Percentiles rank a stretch among this genome's conserved stretches.
Evolutionary conservation across 2,888 invertebrate genomes (phyloP).

Genomic region (Cryptocheilus praepositus): DNA sequence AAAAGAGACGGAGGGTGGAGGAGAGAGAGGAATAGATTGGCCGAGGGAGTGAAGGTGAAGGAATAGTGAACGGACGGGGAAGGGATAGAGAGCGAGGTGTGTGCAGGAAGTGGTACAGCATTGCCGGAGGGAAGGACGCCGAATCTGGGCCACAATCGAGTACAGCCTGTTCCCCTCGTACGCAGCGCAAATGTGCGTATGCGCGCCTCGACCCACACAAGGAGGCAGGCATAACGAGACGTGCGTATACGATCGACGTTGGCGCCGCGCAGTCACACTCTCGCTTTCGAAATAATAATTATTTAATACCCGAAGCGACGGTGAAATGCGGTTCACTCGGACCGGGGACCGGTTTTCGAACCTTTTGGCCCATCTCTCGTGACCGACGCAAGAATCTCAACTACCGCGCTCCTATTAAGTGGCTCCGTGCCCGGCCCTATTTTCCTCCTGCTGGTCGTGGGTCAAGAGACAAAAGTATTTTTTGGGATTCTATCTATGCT

Average conservation of each 20-base stretch:
- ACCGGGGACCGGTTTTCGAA: conserved; percentile 38
- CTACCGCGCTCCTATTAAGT: no score
- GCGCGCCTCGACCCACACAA: not conserved
- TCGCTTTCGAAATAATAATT: conserved; percentile 73
- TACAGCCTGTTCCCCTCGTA: conserved; percentile 24
- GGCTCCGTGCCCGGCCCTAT: no score
- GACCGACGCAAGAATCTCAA: not conserved
- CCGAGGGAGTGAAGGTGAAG: not conserved
- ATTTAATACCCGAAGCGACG: conserved; percentile 66
- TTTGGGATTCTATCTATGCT: no score
- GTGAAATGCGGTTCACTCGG: conserved; percentile 55
- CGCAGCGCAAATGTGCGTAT: conserved; percentile 9
- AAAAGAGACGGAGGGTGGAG: not conserved
- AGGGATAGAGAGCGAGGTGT: not conserved
- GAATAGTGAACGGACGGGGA: not conserved
- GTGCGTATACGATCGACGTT: conserved; percentile 15
- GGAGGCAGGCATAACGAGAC: no score
- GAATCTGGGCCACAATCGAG: conserved; percentile 67
- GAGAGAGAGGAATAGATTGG: not conserved
- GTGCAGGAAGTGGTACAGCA: conserved; percentile 68
- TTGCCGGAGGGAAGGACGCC: conserved; percentile 74
- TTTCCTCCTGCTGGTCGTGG: no score
- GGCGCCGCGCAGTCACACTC: conserved; percentile 60
- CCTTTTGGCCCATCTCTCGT: conserved; percentile 23
- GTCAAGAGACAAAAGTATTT: no score